phyloP scores from a whole-genome alignment of 2,888 invertebrate species.

The Cephus pygmeus region DNA sequence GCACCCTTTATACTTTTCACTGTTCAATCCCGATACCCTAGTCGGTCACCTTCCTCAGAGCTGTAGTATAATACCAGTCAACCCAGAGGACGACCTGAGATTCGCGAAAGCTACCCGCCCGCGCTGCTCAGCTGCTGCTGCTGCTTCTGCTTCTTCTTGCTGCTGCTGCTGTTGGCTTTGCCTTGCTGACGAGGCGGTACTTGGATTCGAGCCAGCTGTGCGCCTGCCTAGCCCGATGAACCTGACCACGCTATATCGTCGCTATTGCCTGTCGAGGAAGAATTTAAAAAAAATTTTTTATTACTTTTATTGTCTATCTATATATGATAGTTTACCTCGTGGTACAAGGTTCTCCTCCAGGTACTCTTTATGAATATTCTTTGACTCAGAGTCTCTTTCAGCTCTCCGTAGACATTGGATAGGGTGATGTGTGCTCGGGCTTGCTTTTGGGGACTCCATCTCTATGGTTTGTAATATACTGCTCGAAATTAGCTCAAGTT shows the following conservation, averaged over 20 bases:
- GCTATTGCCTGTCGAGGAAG: background rate
- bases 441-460: background rate
- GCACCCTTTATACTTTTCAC: background rate
- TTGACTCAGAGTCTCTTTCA: background rate
- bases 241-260: constrained; percentile 24
- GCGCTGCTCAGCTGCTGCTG: constrained; percentile 32
- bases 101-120: constrained; percentile 4
- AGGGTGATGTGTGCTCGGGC: background rate
- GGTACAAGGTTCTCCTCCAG: background rate
- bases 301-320: background rate
- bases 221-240: constrained; percentile 52
- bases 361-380: background rate
- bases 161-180: constrained; percentile 25
- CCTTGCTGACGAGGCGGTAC: constrained; percentile 54
- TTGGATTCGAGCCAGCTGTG: constrained; percentile 62
- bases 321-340: background rate
- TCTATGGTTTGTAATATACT: background rate
- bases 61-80: background rate
- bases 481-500: background rate
- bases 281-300: background rate
- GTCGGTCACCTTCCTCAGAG: background rate
- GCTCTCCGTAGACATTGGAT: background rate
- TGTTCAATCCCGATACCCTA: background rate
- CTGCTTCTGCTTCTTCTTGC: background rate
- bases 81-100: constrained; percentile 2